Base-by-base conservation (phyloP, 2,113 vertebrate genomes). In the Alethe diademata region DNA sequence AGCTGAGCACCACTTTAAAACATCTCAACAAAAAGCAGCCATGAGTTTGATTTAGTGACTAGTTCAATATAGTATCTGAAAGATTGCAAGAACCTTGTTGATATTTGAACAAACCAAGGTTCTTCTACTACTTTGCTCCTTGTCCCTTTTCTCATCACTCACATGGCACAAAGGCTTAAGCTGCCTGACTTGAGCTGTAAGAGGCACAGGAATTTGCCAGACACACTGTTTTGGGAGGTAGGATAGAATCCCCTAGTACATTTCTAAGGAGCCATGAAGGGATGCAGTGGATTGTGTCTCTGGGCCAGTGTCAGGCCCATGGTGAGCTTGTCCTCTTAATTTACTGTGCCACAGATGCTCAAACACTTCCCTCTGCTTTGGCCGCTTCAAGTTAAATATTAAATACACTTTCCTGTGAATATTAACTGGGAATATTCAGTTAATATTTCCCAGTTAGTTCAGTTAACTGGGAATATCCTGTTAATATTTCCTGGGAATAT, bases 211-310 rank as follows among this genome's bases (percentile, higher is more conserved):
- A 11, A 31, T 64, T 53, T 8, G 0, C 38, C 36, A 43, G 53
- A 15, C 8, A 0, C 22, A 8, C 16, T 45, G 11, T 38, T 78
- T 57, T 36, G 45, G 43, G 33, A 45, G 25, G 35, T 1, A 45
- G 38, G 38, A 35, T n/a, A 50, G 70, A 67, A 87, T 28, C 14
- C 45, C 43, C 20, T 5, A 0, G 1, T 25, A 28, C 7, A 14
- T 66, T 36, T 38, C 4, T 6, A 0, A 0, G 43, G 10, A 5
- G 22, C 14, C 38, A 8, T 29, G 19, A 61, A 61, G 25, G 40
- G 11, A 25, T 43, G 26, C 2, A 1, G 50, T 12, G 33, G n/a
- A 43, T 48, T 4, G 11, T 81, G 56, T 42, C n/a, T 43, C 36
- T 51, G 58, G 38, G 28, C 48, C 61, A 54, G 26, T 33, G 20